Evolutionary conservation across 1,140 invertebrate species (phyloP).

Genomic region (Orchesella cincta): DNA sequence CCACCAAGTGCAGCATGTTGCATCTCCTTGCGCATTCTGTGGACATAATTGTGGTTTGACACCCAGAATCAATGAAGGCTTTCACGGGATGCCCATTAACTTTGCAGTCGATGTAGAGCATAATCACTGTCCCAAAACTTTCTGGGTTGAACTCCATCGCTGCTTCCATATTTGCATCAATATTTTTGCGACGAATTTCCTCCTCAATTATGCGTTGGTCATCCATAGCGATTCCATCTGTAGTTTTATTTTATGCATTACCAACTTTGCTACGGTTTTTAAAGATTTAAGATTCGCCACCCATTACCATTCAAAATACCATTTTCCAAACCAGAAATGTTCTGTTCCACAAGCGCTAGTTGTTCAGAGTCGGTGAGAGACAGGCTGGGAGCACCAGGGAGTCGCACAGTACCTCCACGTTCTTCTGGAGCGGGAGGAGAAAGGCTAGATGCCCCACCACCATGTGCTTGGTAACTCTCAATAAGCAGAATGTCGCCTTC

Average conservation of each 20-base stretch:
- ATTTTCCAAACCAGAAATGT: conserved; percentile 88
- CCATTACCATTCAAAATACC: conserved; percentile 80
- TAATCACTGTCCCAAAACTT: conserved; percentile 95
- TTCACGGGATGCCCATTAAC: conserved; percentile 95
- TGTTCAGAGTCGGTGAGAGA: conserved; percentile 88
- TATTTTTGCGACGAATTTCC: conserved; percentile 92
- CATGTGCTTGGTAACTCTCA: conserved; percentile 78
- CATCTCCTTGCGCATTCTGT: conserved; percentile 88
- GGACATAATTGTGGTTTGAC: conserved; percentile 93
- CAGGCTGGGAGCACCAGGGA: conserved; percentile 59
- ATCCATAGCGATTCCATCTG: conserved; percentile 93
- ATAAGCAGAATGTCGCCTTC: conserved; percentile 88
- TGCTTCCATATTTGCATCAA: conserved; percentile 97
- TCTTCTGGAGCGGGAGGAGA: too few relatives aligned
- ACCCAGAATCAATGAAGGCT: conserved; percentile 96
- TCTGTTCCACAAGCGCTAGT: conserved; percentile 84
- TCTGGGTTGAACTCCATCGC: conserved; percentile 98
- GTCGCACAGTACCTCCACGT: conserved; percentile 51
- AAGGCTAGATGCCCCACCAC: background rate
- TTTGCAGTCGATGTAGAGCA: conserved; percentile 95
- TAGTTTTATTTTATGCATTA: conserved; percentile 62
- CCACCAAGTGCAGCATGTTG: conserved; percentile 93
- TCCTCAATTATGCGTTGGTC: conserved; percentile 92
- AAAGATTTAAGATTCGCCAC: conserved; percentile 57
- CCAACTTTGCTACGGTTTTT: background rate